Base-by-base conservation (phyloP, 2,113 vertebrate species). In the Gulo gulo region DNA sequence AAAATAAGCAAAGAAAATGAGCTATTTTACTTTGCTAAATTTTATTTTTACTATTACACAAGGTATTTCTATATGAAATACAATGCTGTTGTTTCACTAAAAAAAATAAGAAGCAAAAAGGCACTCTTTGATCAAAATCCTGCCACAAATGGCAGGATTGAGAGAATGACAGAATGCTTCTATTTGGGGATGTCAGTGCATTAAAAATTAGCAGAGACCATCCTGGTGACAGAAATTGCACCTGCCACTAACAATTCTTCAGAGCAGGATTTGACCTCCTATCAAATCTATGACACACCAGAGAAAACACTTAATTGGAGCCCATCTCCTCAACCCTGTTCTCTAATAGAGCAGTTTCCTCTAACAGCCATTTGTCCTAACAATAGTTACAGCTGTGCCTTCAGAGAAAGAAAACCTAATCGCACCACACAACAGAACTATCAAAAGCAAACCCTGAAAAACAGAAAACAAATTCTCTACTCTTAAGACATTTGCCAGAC, bases 161-260 rank as follows among this genome's bases (percentile, higher is more conserved):
- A 78, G 85, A 79, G 39, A 87, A 92, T 94, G 93, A 96, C 67
- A 97, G 87, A 97, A 90, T 34, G 69, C 42, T 96, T 97, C 96
- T 95, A 91, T 95, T 82, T 90, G 69, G 65, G 74, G 93, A 88
- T 97, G 52, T 82, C 59, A 67, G 45, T 63, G n/a, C 34, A 94
- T 81, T 93, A 89, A 97, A 96, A 93, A 71, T 92, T 76, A 97
- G 89, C 86, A 94, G 94, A 52, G 86, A 90, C 11, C 20, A 63
- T 88, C 59, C 52, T 86, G 52, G 76, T 57, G 65, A 96, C 84
- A 98, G 90, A 96, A 84, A 92, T 11, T 91, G 87, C 97, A 95
- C 59, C 95, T 95, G 90, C 94, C 39, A 78, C 71, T 14, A 87
- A 73, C 45, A 92, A 81, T 81, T 86, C 89, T 83, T 95, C 83